Base-by-base conservation (phyloP, 1,140 invertebrate genomes). In the Drosophila grimshawi region DNA sequence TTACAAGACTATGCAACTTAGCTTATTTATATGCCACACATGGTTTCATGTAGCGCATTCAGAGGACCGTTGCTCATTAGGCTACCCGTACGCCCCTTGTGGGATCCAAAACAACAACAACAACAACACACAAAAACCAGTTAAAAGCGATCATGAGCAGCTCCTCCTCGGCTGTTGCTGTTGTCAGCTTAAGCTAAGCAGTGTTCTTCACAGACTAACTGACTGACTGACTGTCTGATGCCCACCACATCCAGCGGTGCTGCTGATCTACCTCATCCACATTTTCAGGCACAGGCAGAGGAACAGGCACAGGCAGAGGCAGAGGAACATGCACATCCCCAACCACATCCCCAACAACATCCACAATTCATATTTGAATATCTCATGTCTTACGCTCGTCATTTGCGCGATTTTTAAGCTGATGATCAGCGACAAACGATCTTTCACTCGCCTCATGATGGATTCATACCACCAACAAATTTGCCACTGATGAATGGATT, bases 401-500 rank as follows among this genome's bases (percentile, higher is more conserved):
- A 90, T 92, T 92, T 89, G 81, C 81, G 76, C 76, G 82, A 91
- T 90, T 92, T 81, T 92, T 92, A 92, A 88, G 90, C 90, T 92
- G 90, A 92, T 90, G 90, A 92, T 92, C 90, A 92, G 88, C 81
- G 86, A 90, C 90, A 91, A 91, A 91, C 90, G 86, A 91, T 91
- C 90, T 91, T 91, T 91, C 90, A 90, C 80, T 91, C 82, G 88
- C 68, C 60, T 68, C 76, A 90, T 92, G 90, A 92, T 92, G 90
- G 90, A 92, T 92, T 92, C 83, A 76, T 92, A 92, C 90, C 90
- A 91, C 90, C 90, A 92, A 91, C 86, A 90, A 89, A 92, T 92
- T 88, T 92, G 90, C 90, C 90, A 92, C 90, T 92, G 90, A 92
- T 92, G 90, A 92, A 92, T 92, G 86, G 86, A 90, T 90, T 90